phyloP scores from a whole-genome alignment of 2,888 invertebrate genomes.

The Leucozona laternaria region DNA sequence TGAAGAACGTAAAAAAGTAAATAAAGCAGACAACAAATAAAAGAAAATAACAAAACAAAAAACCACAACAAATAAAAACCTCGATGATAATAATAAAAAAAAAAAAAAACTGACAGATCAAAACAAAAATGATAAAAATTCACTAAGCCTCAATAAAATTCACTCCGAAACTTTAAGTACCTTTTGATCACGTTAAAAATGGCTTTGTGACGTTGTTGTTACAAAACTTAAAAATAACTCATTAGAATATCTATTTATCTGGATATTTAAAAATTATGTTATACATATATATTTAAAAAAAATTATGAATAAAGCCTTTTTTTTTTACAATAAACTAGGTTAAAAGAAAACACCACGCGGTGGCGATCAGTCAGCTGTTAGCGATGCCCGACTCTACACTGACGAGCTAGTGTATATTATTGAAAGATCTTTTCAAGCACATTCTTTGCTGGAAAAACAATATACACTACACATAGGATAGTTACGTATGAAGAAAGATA shows the following conservation, averaged over 20 bases:
- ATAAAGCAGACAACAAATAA: background rate
- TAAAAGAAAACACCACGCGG: constrained; percentile 37
- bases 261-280: background rate
- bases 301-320: too few relatives aligned
- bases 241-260: background rate
- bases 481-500: background rate
- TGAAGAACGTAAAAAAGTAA: background rate
- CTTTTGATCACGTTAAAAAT: background rate
- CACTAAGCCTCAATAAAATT: background rate
- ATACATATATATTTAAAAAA: too few relatives aligned
- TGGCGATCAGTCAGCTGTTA: constrained; percentile 54
- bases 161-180: background rate
- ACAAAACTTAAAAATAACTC: background rate
- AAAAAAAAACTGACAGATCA: background rate
- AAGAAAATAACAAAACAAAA: background rate
- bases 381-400: constrained; percentile 27
- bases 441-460: constrained; percentile 23
- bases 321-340: too few relatives aligned
- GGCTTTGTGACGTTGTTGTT: background rate
- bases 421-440: constrained; percentile 13
- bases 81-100: too few relatives aligned
- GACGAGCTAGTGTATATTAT: constrained; percentile 7
- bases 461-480: background rate
- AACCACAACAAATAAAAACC: background rate
- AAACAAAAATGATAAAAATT: constrained; percentile 3